Percentiles rank a stretch among this genome's conserved stretches.
phyloP scores from a whole-genome alignment of 2,797 vertebrate species.

The Aythya fuligula region DNA sequence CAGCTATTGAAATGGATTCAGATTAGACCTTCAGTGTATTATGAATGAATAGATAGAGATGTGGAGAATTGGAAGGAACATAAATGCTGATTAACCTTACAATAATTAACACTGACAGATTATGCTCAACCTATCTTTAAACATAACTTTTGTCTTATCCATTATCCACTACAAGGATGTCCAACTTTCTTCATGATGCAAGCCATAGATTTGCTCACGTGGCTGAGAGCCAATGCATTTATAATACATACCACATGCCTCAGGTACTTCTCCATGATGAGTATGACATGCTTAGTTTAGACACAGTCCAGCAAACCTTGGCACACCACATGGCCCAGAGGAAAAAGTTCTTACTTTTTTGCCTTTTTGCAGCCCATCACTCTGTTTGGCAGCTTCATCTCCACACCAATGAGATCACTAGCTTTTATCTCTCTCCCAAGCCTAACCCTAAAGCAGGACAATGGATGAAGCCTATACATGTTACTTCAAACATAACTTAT shows the following conservation, averaged over 20 bases:
- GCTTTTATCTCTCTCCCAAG: neutral
- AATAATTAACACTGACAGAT: neutral
- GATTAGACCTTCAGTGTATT: neutral
- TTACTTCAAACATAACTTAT: neutral
- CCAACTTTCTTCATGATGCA: neutral
- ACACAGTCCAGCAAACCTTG: neutral
- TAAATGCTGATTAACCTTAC: neutral
- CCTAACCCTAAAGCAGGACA: neutral
- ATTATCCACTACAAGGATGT: neutral
- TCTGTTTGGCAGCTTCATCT: neutral
- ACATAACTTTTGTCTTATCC: neutral
- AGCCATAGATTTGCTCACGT: neutral
- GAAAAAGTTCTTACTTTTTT: neutral
- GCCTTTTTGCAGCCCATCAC: neutral
- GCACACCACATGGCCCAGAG: accelerated
- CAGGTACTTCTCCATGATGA: neutral
- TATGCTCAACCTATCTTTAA: neutral
- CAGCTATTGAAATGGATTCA: neutral
- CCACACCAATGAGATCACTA: neutral
- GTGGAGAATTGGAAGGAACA: neutral
- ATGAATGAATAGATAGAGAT: neutral
- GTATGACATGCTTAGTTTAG: neutral
- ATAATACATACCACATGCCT: neutral
- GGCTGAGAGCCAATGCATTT: neutral
- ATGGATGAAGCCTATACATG: too few species aligned